Evolutionary conservation across 2,888 invertebrate genomes (phyloP), one percentile per base, ranked within the genome.

Genomic region (Tubulanus polymorphus): DNA sequence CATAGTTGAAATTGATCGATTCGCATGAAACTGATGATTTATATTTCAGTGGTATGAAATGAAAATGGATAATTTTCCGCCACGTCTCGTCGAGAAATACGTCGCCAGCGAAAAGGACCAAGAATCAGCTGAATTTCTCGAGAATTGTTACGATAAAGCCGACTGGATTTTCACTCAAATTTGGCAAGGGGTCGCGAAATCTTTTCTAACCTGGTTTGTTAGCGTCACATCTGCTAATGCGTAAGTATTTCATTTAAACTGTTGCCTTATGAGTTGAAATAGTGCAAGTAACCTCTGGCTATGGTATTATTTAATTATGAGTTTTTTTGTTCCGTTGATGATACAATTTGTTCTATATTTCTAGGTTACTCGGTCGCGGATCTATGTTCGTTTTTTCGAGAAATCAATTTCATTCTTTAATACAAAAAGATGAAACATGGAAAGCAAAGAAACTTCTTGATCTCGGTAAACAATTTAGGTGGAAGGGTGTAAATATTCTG

Each of bases 311-410:
- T n/a, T 32, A 12, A 12, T 10, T 32, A 32, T 10, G 10, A n/a
- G 10, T 32, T 12, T 32, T n/a, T 12, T 12, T 12, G n/a, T 10
- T 32, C 35, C n/a, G 10, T n/a, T n/a, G 35, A 32, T 32, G 35
- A 32, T 32, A 32, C 35, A 32, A 32, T 32, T 30, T n/a, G 20
- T 29, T 55, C 32, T 57, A 48, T 60, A 68, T 65, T 81, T 81
- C 37, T 84, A 90, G 90, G 51, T 85, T 89, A 81, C 81, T 95
- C 15, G 88, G 89, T 18, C 85, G 97, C 51, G 97, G 97, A 8
- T 93, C 93, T 1, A 97, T 97, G 97, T 96, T 94, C 81, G 93
- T 97, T 49, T 84, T 94, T 67, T 96, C 96, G 0, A 84, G 85
- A 58, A 81, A 84, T 8, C 95, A 96, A 73, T 88, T 94, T 66